These are phyloP conservation scores for Aurelia coerulea DNA, from an alignment of 30 jellyfish, hydroid and myxozoan genomes.

Conservation along the genomic window DNA sequence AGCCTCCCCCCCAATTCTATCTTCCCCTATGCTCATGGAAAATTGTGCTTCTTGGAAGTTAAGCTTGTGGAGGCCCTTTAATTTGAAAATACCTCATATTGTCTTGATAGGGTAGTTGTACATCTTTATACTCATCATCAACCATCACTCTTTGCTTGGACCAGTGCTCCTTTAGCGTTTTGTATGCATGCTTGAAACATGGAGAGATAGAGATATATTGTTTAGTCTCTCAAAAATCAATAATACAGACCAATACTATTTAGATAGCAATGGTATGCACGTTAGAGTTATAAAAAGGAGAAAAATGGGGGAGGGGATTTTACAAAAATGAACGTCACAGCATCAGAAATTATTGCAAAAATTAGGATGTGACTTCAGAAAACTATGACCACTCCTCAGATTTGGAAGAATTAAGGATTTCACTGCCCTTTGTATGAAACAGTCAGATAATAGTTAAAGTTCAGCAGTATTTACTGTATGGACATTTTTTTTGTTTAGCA, in stretches of 20 bases:
- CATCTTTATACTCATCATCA: conserved; percentile 4
- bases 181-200: neutral
- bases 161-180: conserved; percentile 11
- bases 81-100: neutral
- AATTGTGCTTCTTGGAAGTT: neutral
- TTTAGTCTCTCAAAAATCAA: neutral
- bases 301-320: no score
- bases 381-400: no score
- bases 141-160: neutral
- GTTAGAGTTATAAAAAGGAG: neutral
- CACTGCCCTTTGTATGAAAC: no score
- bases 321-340: no score
- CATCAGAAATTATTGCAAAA: no score
- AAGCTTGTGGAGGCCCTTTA: neutral
- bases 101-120: neutral
- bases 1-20: no score
- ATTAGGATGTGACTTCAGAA: no score
- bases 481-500: no score
- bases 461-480: no score
- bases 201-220: neutral
- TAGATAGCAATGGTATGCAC: no score
- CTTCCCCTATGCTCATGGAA: neutral
- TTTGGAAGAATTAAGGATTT: no score
- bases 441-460: no score
- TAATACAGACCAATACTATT: neutral